Evolutionary conservation across 2,888 invertebrate species (phyloP).

Genomic region (Acronicta leporina): DNA sequence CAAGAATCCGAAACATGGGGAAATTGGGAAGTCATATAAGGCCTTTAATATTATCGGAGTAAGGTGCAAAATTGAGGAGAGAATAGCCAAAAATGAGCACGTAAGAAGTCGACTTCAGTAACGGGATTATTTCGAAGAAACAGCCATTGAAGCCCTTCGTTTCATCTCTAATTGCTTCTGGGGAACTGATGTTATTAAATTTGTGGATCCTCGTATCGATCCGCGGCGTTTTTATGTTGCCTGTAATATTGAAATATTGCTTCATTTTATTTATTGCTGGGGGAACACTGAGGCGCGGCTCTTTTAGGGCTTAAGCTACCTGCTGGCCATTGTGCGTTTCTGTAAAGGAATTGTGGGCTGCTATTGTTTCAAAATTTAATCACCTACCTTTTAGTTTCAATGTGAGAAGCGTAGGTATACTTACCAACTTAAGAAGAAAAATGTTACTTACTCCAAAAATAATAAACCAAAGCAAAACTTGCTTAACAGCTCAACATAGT

Average conservation of each 20-base stretch:
- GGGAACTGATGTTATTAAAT: conserved; percentile 66
- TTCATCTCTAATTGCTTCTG: conserved; percentile 74
- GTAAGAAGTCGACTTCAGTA: conserved; percentile 44
- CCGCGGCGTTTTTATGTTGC: conserved; percentile 51
- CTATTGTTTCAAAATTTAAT: conserved; percentile 35
- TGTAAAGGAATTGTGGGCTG: conserved; percentile 19
- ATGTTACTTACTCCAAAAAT: not conserved
- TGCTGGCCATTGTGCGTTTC: conserved; percentile 19
- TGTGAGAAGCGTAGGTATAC: conserved; percentile 10
- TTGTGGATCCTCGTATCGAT: conserved; percentile 59
- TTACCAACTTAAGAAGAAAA: conserved; percentile 1
- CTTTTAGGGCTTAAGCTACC: conserved; percentile 40
- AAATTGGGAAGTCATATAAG: conserved; percentile 13
- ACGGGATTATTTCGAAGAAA: conserved; percentile 63
- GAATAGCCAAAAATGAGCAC: conserved; percentile 39
- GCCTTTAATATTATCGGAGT: conserved; percentile 24
- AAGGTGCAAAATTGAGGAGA: conserved; percentile 48
- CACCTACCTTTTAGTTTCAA: conserved; percentile 24
- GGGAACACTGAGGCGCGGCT: conserved; percentile 35
- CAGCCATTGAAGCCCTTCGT: conserved; percentile 65
- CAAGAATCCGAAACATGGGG: conserved; percentile 30
- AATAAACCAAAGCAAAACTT: too few species aligned
- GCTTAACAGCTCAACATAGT: too few species aligned
- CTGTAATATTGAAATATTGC: conserved; percentile 49
- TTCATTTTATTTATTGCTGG: conserved; percentile 52